Conservation (phyloP, 2,113 vertebrate species). For the Petaurus breviceps region DNA sequence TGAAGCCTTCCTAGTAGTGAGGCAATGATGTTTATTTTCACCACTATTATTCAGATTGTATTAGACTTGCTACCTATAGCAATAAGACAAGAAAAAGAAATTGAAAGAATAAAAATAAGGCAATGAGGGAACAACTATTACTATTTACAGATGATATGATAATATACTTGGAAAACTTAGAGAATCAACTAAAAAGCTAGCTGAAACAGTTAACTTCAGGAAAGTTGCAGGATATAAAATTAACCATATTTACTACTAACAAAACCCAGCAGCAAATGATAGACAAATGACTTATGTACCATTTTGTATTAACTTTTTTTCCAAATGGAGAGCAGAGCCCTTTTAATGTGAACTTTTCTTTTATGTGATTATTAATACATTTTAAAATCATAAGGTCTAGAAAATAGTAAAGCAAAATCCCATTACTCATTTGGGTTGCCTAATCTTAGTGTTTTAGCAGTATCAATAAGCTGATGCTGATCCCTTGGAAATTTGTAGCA, state of each 20-base stretch:
- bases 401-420: background rate
- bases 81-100: background rate
- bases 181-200: background rate
- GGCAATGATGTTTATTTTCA: background rate
- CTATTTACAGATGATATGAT: background rate
- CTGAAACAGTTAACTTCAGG: background rate
- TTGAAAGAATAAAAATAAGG: background rate
- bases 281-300: background rate
- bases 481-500: background rate
- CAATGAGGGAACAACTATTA: background rate
- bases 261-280: background rate
- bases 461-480: background rate
- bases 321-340: background rate
- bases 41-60: too few relatives aligned
- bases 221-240: background rate
- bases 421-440: background rate
- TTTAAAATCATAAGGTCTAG: background rate
- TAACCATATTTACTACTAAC: background rate
- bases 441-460: background rate
- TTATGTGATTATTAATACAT: background rate
- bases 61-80: background rate
- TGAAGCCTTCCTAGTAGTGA: background rate
- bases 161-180: background rate
- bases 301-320: background rate
- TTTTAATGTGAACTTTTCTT: background rate